Evolutionary conservation across 2,888 invertebrate genomes (phyloP).

Genomic region (Pheosia tremula): DNA sequence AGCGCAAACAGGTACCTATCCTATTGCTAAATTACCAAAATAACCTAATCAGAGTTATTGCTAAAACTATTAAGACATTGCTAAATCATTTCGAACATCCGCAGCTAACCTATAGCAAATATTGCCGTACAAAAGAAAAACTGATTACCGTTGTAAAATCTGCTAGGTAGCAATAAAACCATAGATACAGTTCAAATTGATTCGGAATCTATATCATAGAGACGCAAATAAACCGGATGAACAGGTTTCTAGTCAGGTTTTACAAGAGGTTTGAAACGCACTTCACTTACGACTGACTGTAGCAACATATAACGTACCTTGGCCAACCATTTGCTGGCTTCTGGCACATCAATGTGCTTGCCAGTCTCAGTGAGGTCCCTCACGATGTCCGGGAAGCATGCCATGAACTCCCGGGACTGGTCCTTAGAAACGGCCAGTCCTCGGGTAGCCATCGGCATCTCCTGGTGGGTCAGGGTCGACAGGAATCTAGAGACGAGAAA

Average conservation of each 20-base stretch:
- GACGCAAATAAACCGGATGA: slow-evolving; percentile 13
- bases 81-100: too few relatives aligned
- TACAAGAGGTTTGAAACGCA: slow-evolving; percentile 37
- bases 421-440: slow-evolving; percentile 89
- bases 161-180: slow-evolving; percentile 7
- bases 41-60: too few relatives aligned
- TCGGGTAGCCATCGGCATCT: slow-evolving; percentile 85
- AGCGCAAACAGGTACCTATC: too few relatives aligned
- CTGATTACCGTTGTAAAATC: slow-evolving; percentile 27
- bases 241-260: slow-evolving; percentile 40
- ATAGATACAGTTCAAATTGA: background rate
- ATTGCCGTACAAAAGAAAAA: slow-evolving; percentile 8
- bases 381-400: slow-evolving; percentile 94
- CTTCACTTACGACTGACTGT: slow-evolving; percentile 54
- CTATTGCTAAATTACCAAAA: too few relatives aligned
- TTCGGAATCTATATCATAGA: background rate
- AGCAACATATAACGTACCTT: slow-evolving; percentile 84
- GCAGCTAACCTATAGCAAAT: too few relatives aligned
- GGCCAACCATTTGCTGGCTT: slow-evolving; percentile 92
- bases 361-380: slow-evolving; percentile 92
- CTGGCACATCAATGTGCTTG: slow-evolving; percentile 90
- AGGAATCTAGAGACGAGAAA: slow-evolving; percentile 77
- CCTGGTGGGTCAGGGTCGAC: slow-evolving; percentile 86
- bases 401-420: slow-evolving; percentile 94
- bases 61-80: too few relatives aligned